A percentile compares a stretch with the other conserved stretches of the same genome.
These are phyloP conservation scores for Panzeria rudis DNA, from an alignment of 2,888 invertebrate genomes.

Conservation along the genomic window DNA sequence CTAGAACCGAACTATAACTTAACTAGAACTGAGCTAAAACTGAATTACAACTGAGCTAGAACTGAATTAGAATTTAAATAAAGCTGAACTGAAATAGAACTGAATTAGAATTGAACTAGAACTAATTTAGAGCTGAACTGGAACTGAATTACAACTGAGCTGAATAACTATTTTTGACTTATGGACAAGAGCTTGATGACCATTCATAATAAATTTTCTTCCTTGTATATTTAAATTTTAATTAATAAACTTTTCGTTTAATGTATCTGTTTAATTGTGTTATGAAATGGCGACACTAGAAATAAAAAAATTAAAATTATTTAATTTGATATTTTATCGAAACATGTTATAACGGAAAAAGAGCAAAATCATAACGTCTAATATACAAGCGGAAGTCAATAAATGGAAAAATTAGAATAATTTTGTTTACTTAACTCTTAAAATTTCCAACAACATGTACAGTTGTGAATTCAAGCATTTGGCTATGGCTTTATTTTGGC, in stretches of 20 bases:
- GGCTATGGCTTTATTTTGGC: too few relatives aligned
- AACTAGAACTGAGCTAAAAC: neutral
- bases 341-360: neutral
- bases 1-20: neutral
- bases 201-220: neutral
- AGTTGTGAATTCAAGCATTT: too few relatives aligned
- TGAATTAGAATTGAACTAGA: too few relatives aligned
- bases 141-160: too few relatives aligned
- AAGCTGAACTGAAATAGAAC: too few relatives aligned
- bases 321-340: neutral
- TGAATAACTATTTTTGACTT: too few relatives aligned
- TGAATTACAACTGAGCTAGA: too few relatives aligned
- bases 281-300: constrained; percentile 70
- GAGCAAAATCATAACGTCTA: neutral
- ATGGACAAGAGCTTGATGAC: too few relatives aligned
- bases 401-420: neutral
- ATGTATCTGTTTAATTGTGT: constrained; percentile 49
- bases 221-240: constrained; percentile 56
- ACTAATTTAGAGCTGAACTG: too few relatives aligned
- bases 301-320: constrained; percentile 25
- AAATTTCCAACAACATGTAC: too few relatives aligned
- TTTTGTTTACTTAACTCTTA: too few relatives aligned
- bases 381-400: neutral
- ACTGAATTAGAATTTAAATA: too few relatives aligned
- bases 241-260: neutral